Conservation (phyloP, 1,140 invertebrate genomes). For the Hyles vespertilio region DNA sequence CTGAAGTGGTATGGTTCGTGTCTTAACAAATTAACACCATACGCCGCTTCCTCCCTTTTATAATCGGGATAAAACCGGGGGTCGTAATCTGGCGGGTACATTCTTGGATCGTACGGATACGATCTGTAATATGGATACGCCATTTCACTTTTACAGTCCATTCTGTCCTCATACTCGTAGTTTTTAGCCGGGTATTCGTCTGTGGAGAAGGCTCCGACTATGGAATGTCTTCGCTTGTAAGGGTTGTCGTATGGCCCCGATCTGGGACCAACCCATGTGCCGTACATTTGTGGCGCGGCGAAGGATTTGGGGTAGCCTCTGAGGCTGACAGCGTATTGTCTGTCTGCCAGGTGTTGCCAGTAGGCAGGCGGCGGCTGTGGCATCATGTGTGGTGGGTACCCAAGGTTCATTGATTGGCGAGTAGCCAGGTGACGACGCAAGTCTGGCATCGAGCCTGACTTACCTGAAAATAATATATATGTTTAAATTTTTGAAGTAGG, state of each 20-base stretch:
- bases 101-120: slow-evolving; percentile 52
- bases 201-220: slow-evolving; percentile 55
- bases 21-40: slow-evolving; percentile 58
- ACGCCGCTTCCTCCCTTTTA: slow-evolving; percentile 52
- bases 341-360: slow-evolving; percentile 62
- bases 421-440: slow-evolving; percentile 67
- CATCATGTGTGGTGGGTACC: slow-evolving; percentile 47
- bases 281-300: slow-evolving; percentile 46
- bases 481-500: too few relatives aligned
- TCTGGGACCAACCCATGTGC: slow-evolving; percentile 62
- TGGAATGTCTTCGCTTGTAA: slow-evolving; percentile 60
- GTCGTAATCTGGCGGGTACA: slow-evolving; percentile 58
- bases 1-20: slow-evolving; percentile 65
- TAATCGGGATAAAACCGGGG: slow-evolving; percentile 55
- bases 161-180: slow-evolving; percentile 58
- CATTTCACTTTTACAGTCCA: slow-evolving; percentile 66
- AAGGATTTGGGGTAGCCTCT: slow-evolving; percentile 52
- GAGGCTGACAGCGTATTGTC: slow-evolving; percentile 60
- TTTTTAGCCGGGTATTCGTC: slow-evolving; percentile 60
- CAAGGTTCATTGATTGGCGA: slow-evolving; percentile 54
- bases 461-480: slow-evolving; percentile 45
- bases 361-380: slow-evolving; percentile 58
- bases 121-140: slow-evolving; percentile 54
- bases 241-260: slow-evolving; percentile 52
- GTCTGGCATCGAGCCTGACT: slow-evolving; percentile 78